These are phyloP conservation scores for Druceiella hillmani DNA, from an alignment of 2,888 invertebrate genomes.

Conservation along the genomic window DNA sequence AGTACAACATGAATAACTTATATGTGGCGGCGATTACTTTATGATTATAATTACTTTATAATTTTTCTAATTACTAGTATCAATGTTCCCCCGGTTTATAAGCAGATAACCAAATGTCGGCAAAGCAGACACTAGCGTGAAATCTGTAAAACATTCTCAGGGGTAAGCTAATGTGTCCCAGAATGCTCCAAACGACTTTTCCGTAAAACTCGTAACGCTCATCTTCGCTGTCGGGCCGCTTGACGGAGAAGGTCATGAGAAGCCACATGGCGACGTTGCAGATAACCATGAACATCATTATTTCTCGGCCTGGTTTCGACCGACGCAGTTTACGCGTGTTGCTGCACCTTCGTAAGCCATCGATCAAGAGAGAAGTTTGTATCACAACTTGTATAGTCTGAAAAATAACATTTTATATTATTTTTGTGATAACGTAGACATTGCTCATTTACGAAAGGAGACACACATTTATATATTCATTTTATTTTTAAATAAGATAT, in stretches of 20 bases:
- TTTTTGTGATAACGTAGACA: background rate
- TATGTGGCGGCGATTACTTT: too few relatives aligned
- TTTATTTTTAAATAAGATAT: slow-evolving; percentile 4
- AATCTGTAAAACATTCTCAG: slow-evolving; percentile 74
- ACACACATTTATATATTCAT: too few relatives aligned
- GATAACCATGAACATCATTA: slow-evolving; percentile 70
- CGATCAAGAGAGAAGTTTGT: slow-evolving; percentile 69
- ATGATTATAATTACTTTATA: too few relatives aligned
- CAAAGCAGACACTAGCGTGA: slow-evolving; percentile 72
- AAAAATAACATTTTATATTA: slow-evolving; percentile 23
- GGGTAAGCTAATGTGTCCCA: slow-evolving; percentile 68
- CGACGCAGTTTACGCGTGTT: slow-evolving; percentile 57
- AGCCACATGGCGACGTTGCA: slow-evolving; percentile 75
- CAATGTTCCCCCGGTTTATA: slow-evolving; percentile 57
- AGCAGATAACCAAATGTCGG: slow-evolving; percentile 73
- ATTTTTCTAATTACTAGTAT: too few relatives aligned
- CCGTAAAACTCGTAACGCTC: slow-evolving; percentile 64
- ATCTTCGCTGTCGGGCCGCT: slow-evolving; percentile 46
- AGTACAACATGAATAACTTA: too few relatives aligned
- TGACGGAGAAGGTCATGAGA: slow-evolving; percentile 62
- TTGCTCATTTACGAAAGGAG: slow-evolving; percentile 4
- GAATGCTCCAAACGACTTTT: slow-evolving; percentile 62
- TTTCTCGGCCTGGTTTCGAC: slow-evolving; percentile 67
- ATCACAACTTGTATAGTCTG: slow-evolving; percentile 66
- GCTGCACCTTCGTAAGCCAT: slow-evolving; percentile 68